Base-by-base conservation (phyloP, 1,140 invertebrate genomes). In the Aphelenchoides avenae region DNA sequence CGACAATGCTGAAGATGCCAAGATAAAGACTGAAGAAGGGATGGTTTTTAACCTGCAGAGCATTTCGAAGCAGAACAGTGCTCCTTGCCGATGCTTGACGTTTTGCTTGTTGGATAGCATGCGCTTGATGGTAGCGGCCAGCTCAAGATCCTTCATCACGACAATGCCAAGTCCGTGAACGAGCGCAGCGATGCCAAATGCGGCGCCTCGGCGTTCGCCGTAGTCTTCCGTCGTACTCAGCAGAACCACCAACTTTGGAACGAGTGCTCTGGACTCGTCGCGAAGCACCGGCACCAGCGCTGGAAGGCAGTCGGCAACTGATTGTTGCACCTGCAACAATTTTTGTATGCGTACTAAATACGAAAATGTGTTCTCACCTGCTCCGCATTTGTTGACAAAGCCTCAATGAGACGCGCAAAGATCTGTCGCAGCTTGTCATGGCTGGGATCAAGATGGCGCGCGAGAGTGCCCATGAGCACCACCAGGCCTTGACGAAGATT, bases 1-100 rank as follows among this genome's bases (percentile, higher is more conserved):
- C 71, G 37, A 73, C 37, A 9, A 56, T 60, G 22, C 53, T 68
- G 2, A 71, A 70, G n/a, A n/a, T n/a, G n/a, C n/a, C n/a, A n/a
- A n/a, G n/a, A 62, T 15, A 50, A 40, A 57, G 22, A 33, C 26
- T 26, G 11, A 36, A 36, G 18, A 13, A 36, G 34, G 34, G 13
- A 13, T 13, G 34, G 18, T 13, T 13, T 36, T 36, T n/a, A 24
- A 66, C 64, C 61, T 86, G 78, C 90, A 97, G 13, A 99, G 80
- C 85, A 95, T 91, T 81, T 97, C 93, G 81, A 97, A 91, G 1
- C 91, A 92, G 81, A 99, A 91, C 20, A 98, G 78, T 1, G 92
- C 91, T 52, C 92, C 91, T 84, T 97, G 92, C 66, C 91, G 79
- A 60, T 89, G 87, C 67, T 87, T 85, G 61, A 89, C 89, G 76